Conservation (phyloP, 2,797 vertebrate species). For the Melanotaenia nigrans region DNA sequence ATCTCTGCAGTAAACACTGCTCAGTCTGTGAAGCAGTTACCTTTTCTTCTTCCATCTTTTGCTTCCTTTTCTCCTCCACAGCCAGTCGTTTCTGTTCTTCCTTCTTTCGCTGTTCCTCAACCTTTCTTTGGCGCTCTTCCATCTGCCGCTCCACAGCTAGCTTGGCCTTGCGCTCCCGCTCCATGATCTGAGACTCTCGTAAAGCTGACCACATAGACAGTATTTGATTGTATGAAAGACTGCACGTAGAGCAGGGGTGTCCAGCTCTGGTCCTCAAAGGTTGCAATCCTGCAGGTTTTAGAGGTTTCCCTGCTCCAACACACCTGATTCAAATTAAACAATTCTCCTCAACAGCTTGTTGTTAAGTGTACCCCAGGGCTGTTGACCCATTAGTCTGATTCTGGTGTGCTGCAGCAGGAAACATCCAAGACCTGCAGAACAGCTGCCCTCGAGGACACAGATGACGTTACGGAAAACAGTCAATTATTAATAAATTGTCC, state of each 20-base stretch:
- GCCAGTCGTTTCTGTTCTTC: slow-evolving; percentile 91
- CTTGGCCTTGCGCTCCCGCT: slow-evolving; percentile 92
- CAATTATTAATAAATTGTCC: slow-evolving; percentile 2
- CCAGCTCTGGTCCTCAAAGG: neutral
- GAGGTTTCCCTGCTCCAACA: neutral
- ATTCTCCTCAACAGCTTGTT: neutral
- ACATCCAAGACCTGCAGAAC: neutral
- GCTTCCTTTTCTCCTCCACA: slow-evolving; percentile 93
- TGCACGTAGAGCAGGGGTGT: neutral
- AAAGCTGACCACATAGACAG: slow-evolving; percentile 77
- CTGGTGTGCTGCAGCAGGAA: neutral
- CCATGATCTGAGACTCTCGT: slow-evolving; percentile 90
- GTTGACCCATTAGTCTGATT: neutral
- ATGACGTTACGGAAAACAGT: neutral
- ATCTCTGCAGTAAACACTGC: neutral
- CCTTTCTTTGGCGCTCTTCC: slow-evolving; percentile 91
- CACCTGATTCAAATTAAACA: neutral
- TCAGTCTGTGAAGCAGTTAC: slow-evolving; percentile 65
- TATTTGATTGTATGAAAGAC: neutral
- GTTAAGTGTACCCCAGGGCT: too few species aligned
- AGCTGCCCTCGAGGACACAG: neutral
- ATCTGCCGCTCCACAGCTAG: slow-evolving; percentile 91
- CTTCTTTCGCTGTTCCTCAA: slow-evolving; percentile 91
- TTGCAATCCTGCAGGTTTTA: neutral
- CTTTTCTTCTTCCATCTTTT: slow-evolving; percentile 92